Evolutionary conservation across 1,140 invertebrate species (phyloP).

Genomic region (Tribolium castaneum): DNA sequence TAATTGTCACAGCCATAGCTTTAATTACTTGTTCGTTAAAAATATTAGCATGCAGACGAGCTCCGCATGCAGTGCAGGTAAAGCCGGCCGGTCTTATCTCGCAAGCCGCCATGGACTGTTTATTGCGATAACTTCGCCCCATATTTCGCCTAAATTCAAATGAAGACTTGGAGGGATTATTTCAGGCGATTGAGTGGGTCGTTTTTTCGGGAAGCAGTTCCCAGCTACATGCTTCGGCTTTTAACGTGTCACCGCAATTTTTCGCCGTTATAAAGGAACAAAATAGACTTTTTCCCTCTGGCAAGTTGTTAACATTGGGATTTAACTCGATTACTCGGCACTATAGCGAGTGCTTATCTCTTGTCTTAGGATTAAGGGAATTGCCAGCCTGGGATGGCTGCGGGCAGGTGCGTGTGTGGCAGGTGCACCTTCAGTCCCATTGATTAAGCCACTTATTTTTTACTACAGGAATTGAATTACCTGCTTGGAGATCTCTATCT

Average conservation of each 20-base stretch:
- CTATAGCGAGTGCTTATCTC: slow-evolving; percentile 22
- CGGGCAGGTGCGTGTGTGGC: slow-evolving; percentile 30
- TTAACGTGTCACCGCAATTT: slow-evolving; percentile 35
- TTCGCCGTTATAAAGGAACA: slow-evolving; percentile 29
- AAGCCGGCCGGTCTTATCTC: not conserved
- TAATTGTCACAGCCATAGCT: slow-evolving; percentile 48
- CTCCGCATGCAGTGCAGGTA: not conserved
- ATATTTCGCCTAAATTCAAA: slow-evolving; percentile 27
- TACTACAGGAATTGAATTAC: slow-evolving; percentile 29
- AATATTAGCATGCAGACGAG: slow-evolving; percentile 18
- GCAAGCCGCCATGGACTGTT: not conserved
- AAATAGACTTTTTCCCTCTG: slow-evolving; percentile 32
- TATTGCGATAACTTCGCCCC: slow-evolving; percentile 6
- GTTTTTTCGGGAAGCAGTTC: slow-evolving; percentile 19
- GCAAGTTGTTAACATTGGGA: slow-evolving; percentile 28
- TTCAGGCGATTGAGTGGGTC: slow-evolving; percentile 26
- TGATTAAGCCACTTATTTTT: slow-evolving; percentile 33
- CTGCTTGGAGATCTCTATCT: slow-evolving; percentile 17
- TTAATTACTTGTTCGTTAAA: slow-evolving; percentile 36
- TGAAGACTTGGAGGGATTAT: slow-evolving; percentile 32
- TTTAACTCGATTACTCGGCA: slow-evolving; percentile 28
- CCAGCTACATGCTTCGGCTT: slow-evolving; percentile 30
- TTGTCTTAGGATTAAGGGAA: slow-evolving; percentile 27
- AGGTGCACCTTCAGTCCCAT: slow-evolving; percentile 17
- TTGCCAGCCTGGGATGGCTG: slow-evolving; percentile 9